phyloP scores from a whole-genome alignment of 2,888 invertebrate species.

The Salpingus planirostris region DNA sequence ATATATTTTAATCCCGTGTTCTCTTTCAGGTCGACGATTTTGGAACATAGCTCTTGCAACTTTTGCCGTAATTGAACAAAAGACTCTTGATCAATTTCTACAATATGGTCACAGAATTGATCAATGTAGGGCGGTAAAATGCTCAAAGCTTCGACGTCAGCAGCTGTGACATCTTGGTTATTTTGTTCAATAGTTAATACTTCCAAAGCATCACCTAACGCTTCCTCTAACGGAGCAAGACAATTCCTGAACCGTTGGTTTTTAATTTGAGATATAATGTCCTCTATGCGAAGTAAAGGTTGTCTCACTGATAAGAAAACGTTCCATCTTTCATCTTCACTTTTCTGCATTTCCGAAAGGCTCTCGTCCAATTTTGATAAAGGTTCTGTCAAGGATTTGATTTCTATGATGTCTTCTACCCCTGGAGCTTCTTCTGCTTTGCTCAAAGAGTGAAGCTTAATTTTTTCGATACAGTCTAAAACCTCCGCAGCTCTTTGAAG shows the following conservation, averaged over 20 bases:
- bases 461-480: conserved; percentile 31
- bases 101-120: too few species aligned
- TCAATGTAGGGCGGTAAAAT: too few species aligned
- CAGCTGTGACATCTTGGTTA: conserved; percentile 28
- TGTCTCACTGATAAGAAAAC: conserved; percentile 24
- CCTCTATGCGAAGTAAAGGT: conserved; percentile 30
- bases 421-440: conserved; percentile 23
- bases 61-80: too few species aligned
- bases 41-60: too few species aligned
- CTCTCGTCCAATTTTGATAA: conserved; percentile 28
- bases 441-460: conserved; percentile 19
- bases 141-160: conserved; percentile 18
- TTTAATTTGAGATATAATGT: conserved; percentile 26
- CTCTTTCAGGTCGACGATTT: too few species aligned
- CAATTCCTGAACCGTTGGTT: conserved; percentile 22
- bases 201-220: conserved; percentile 33
- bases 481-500: conserved; percentile 31
- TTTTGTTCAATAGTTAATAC: conserved; percentile 31
- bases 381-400: conserved; percentile 28
- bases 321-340: conserved; percentile 22
- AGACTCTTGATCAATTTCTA: too few species aligned
- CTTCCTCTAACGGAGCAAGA: conserved; percentile 23
- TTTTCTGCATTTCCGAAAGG: conserved; percentile 26
- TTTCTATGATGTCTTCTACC: conserved; percentile 26
- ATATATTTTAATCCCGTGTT: conserved; percentile 12